Percentiles rank a stretch among this genome's conserved stretches.
These are phyloP conservation scores for Parotocinclus haroldoi DNA, from an alignment of 2,797 vertebrate species.

Conservation along the genomic window DNA sequence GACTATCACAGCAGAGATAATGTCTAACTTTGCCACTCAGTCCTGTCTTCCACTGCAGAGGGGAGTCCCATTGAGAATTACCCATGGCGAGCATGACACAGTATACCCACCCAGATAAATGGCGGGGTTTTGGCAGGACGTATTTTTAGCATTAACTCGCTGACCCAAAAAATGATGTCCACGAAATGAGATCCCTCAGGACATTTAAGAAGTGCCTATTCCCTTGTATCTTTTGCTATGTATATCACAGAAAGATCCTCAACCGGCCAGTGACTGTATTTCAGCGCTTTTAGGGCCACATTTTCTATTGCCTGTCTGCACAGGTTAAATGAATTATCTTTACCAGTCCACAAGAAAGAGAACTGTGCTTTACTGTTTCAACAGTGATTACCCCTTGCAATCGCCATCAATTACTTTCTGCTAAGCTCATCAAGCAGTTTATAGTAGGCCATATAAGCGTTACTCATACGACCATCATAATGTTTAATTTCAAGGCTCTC, in stretches of 20 bases:
- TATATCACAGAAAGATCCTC: constrained; percentile 49
- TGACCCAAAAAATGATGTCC: constrained; percentile 72
- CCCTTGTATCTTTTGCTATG: constrained; percentile 50
- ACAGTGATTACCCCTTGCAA: constrained; percentile 12
- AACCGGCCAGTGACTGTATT: constrained; percentile 52
- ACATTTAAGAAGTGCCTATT: constrained; percentile 55
- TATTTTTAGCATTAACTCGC: constrained; percentile 75
- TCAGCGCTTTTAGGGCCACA: constrained; percentile 42
- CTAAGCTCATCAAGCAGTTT: constrained; percentile 24
- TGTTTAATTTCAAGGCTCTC: constrained; percentile 31
- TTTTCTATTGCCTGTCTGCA: too few relatives aligned
- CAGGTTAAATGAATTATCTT: neutral
- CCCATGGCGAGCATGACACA: constrained; percentile 65
- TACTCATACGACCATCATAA: constrained; percentile 27
- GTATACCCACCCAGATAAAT: constrained; percentile 73
- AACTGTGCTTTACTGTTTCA: constrained; percentile 14
- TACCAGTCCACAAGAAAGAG: constrained; percentile 46
- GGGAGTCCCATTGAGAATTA: constrained; percentile 67
- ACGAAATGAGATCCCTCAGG: constrained; percentile 62
- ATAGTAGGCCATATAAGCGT: constrained; percentile 29
- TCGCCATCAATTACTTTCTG: constrained; percentile 25
- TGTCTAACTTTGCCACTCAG: constrained; percentile 66
- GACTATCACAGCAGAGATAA: constrained; percentile 65
- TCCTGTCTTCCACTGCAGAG: constrained; percentile 55
- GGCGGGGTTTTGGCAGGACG: constrained; percentile 66